phyloP scores from a whole-genome alignment of 2,888 invertebrate genomes.

The Phengaris arion region DNA sequence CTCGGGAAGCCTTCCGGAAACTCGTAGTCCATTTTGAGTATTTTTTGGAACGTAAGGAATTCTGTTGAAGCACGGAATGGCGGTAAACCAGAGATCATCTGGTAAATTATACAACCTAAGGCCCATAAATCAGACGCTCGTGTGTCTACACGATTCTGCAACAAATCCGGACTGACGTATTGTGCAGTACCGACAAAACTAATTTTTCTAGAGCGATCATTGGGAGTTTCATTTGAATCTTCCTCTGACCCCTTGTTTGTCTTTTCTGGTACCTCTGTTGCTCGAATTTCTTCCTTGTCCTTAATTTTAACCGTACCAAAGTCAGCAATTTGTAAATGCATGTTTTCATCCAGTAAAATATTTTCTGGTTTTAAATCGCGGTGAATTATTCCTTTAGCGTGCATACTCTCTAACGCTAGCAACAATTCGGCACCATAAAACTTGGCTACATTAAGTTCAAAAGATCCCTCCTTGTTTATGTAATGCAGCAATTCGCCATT shows the following conservation, averaged over 20 bases:
- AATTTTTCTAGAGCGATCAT: constrained; percentile 81
- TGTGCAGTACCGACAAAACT: constrained; percentile 99
- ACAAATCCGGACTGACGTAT: constrained; percentile 98
- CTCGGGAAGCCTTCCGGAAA: constrained; percentile 95
- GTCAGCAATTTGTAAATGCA: constrained; percentile 98
- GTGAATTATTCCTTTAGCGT: constrained; percentile 93
- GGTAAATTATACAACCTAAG: constrained; percentile 96
- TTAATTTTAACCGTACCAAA: constrained; percentile 97
- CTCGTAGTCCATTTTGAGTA: constrained; percentile 92
- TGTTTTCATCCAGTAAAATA: constrained; percentile 94
- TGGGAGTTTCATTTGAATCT: constrained; percentile 53
- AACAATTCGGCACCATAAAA: constrained; percentile 98
- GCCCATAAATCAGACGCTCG: constrained; percentile 97
- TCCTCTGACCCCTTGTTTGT: constrained; percentile 48
- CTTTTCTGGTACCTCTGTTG: constrained; percentile 35
- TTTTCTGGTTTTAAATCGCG: constrained; percentile 99
- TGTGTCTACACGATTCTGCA: constrained; percentile 88
- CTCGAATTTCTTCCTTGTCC: constrained; percentile 58
- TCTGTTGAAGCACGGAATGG: constrained; percentile 96
- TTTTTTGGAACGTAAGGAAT: constrained; percentile 97
- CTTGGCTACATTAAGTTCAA: constrained; percentile 92
- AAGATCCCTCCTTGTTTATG: constrained; percentile 93
- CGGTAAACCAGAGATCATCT: constrained; percentile 96
- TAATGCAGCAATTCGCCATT: constrained; percentile 96
- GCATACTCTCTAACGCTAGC: constrained; percentile 94